phyloP scores from a whole-genome alignment of 1,140 invertebrate species.

The Thalassaphorura encarpata region DNA sequence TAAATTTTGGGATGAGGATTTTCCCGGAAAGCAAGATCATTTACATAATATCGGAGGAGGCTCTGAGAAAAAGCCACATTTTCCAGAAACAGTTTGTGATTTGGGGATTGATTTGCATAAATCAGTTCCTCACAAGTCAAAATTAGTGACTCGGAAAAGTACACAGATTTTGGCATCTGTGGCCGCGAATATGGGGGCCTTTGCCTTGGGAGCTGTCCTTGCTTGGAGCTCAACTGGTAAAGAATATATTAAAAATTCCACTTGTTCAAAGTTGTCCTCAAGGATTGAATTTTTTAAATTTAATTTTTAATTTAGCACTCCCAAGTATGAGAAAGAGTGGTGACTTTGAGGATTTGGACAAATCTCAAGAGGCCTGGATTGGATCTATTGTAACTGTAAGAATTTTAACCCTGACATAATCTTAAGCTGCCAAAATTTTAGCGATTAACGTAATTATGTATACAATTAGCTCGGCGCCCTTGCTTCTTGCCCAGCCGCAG shows the following conservation, averaged over 20 bases:
- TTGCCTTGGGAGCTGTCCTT: not conserved
- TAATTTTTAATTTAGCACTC: constrained; percentile 3
- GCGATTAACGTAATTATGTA: not conserved
- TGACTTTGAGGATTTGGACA: constrained; percentile 8
- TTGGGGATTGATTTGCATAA: too few relatives aligned
- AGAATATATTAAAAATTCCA: too few relatives aligned
- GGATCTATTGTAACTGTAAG: constrained; percentile 24
- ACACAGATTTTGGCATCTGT: too few relatives aligned
- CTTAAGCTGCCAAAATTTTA: not conserved
- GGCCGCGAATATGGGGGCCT: constrained; percentile 2
- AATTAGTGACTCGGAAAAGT: too few relatives aligned
- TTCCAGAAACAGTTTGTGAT: too few relatives aligned
- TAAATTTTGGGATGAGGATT: too few relatives aligned
- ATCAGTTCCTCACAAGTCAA: too few relatives aligned
- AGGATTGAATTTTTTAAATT: not conserved
- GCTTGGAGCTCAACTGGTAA: not conserved
- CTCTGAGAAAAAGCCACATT: too few relatives aligned
- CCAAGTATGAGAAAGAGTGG: constrained; percentile 5
- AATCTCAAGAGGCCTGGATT: constrained; percentile 18
- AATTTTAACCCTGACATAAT: not conserved
- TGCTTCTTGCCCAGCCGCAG: constrained; percentile 26
- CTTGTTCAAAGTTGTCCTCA: not conserved
- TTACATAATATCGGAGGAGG: too few relatives aligned
- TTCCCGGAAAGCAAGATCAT: too few relatives aligned
- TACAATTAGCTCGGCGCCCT: constrained; percentile 15